phyloP scores from a whole-genome alignment of 2,113 vertebrate species.

The Chloropsis cyanopogon region DNA sequence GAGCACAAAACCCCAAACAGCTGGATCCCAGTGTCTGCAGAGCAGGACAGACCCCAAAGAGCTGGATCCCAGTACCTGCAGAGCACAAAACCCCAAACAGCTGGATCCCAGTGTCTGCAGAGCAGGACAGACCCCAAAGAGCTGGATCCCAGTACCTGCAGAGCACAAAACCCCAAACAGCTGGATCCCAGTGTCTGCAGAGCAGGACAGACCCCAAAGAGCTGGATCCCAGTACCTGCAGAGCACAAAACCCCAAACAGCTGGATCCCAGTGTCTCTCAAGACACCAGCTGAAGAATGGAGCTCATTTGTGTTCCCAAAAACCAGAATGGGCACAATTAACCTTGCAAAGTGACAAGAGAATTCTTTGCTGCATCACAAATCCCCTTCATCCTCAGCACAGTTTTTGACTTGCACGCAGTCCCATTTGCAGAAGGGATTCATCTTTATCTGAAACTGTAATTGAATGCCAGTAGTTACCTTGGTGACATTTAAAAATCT shows the following conservation, averaged over 20 bases:
- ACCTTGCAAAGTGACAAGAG: conserved; percentile 11
- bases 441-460: conserved; percentile 67
- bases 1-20: not conserved
- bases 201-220: not conserved
- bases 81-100: not conserved
- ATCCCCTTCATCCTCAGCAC: not conserved
- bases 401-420: conserved; percentile 28
- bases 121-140: not conserved
- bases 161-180: not conserved
- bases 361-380: not conserved
- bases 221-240: not conserved
- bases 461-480: conserved; percentile 68
- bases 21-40: no score
- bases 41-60: not conserved
- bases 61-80: not conserved
- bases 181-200: no score
- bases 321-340: not conserved
- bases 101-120: no score
- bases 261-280: not conserved
- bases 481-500: conserved; percentile 69
- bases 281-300: not conserved
- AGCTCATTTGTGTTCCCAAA: not conserved
- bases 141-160: not conserved
- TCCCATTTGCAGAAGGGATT: conserved; percentile 62
- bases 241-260: not conserved